phyloP scores from a whole-genome alignment of 92 coral and sea anemone species.

The Plumapathes pennacea region DNA sequence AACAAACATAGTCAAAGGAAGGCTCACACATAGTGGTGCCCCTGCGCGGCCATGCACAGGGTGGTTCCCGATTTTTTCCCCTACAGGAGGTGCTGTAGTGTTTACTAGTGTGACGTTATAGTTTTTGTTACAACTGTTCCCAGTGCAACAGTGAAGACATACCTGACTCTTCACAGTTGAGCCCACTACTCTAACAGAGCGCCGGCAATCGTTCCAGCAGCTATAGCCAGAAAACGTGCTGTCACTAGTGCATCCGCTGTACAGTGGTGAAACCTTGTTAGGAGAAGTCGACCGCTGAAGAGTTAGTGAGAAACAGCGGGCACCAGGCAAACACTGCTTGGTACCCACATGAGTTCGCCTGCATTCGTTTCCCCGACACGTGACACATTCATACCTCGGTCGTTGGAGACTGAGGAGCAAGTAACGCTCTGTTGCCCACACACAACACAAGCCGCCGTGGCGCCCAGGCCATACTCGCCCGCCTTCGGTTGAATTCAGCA shows the following conservation, averaged over 20 bases:
- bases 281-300: background rate
- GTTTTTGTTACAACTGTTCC: constrained; percentile 48
- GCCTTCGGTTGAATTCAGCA: constrained; percentile 52
- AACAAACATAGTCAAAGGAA: too few species aligned
- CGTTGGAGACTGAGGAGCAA: constrained; percentile 24
- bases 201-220: constrained; percentile 48
- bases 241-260: constrained; percentile 64
- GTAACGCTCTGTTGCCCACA: constrained; percentile 36
- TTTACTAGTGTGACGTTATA: too few species aligned
- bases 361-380: constrained; percentile 45
- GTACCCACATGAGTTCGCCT: constrained; percentile 3
- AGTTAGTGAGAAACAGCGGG: constrained; percentile 25
- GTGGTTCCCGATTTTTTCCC: too few species aligned
- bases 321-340: constrained; percentile 52
- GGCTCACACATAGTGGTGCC: too few species aligned
- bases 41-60: too few species aligned
- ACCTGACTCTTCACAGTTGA: constrained; percentile 26
- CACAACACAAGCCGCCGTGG: constrained; percentile 29
- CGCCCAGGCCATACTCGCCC: constrained; percentile 27
- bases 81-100: too few species aligned
- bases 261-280: constrained; percentile 20
- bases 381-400: constrained; percentile 39
- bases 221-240: constrained; percentile 46
- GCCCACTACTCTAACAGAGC: constrained; percentile 19
- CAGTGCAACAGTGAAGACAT: constrained; percentile 61